Percentiles rank a stretch among this genome's conserved stretches.
Conservation (phyloP, 2,888 invertebrate species). For the Pardosa pseudoannulata region DNA sequence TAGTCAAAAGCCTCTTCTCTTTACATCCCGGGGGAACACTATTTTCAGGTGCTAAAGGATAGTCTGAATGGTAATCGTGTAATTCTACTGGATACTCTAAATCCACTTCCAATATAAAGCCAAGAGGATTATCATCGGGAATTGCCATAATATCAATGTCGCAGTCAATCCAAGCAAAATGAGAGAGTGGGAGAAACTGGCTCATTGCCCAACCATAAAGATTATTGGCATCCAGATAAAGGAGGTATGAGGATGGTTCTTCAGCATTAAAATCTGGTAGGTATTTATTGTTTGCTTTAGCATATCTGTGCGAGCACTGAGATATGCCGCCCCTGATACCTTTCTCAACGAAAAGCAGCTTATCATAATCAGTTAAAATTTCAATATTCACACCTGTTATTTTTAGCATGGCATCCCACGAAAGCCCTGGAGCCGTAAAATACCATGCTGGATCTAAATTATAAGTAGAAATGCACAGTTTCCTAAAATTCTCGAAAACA, state of each 20-base stretch:
- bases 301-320: constrained; percentile 26
- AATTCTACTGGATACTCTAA: background rate
- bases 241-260: constrained; percentile 72
- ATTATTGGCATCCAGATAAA: constrained; percentile 74
- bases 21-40: constrained; percentile 2
- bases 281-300: constrained; percentile 43
- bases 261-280: constrained; percentile 20
- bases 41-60: constrained; percentile 9
- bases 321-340: constrained; percentile 73
- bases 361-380: constrained; percentile 75
- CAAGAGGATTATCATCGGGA: background rate
- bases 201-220: constrained; percentile 62
- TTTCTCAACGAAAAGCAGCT: constrained; percentile 74
- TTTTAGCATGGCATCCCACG: constrained; percentile 76
- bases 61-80: constrained; percentile 23
- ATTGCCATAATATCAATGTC: background rate
- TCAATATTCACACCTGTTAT: constrained; percentile 74
- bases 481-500: constrained; percentile 76
- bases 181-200: background rate
- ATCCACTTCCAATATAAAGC: constrained; percentile 30
- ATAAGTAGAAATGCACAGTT: constrained; percentile 74
- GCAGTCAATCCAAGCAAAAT: background rate
- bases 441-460: constrained; percentile 75
- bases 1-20: constrained; percentile 6
- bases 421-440: constrained; percentile 75